Evolutionary conservation across 2,797 vertebrate species (phyloP), one percentile per base, ranked within the genome.

Genomic region (Lagocephalus sceleratus): DNA sequence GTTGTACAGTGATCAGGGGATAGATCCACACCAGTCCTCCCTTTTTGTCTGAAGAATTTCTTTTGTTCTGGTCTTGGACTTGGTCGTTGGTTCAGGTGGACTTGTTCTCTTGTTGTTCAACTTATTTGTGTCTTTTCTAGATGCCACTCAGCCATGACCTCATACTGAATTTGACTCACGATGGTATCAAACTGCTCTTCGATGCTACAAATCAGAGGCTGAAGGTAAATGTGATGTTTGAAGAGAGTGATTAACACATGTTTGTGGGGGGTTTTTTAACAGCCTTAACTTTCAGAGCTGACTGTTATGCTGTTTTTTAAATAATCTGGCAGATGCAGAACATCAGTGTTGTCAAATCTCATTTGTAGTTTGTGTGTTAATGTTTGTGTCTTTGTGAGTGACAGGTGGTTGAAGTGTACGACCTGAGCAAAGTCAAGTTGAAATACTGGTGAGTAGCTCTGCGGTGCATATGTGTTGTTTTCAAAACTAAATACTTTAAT

Each of bases 151-250:
- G 94, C 90, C 96, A 98, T 85, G 97, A 99, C 95, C 96, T 99
- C 91, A 98, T 99, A 90, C 95, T 98, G 89, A 98, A 94, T 89
- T 80, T 99, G 92, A 99, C 96, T 95, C 97, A 98, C 95, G 97
- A 99, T 90, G 97, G 97, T 87, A 97, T 99, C 91, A 99, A 98
- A 92, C 94, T 99, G 87, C 93, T 97, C 90, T 99, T 99, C 92
- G 97, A 98, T 88, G 95, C 97, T 90, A 96, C 94, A 86, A 97
- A 94, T 90, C 97, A 99, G 90, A 96, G 95, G 92, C 94, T 99
- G 76, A 99, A 99, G 95, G 97, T 98, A 74, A 91, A 5, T 40
- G 16, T 40, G 14, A 15, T 6, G 14, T 40, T 29, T 5, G 26
- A 32, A 12, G 29, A 32, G 48, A 23, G 39, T 2, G 38, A 39